These are phyloP conservation scores for Falco punctatus DNA, from an alignment of 2,113 vertebrate genomes.

Conservation along the genomic window DNA sequence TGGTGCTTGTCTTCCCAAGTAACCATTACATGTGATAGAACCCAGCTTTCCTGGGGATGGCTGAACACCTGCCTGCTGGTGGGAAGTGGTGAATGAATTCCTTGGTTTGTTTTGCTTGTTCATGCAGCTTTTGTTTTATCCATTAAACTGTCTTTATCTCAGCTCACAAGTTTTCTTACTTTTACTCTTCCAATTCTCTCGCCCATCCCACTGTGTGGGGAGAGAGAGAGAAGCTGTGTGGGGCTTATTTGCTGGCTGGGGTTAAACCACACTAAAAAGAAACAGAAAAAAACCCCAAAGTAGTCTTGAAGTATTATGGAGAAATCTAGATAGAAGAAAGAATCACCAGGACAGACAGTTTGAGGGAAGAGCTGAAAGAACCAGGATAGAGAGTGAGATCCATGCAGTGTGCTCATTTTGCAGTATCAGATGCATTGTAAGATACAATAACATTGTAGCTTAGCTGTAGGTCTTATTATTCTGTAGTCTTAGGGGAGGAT, in stretches of 20 bases:
- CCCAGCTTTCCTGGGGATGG: no score
- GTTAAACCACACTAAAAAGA: not conserved
- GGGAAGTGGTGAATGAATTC: no score
- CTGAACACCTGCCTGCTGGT: no score
- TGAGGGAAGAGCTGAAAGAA: not conserved
- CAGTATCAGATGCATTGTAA: not conserved
- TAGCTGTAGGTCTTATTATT: not conserved
- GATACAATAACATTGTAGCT: not conserved
- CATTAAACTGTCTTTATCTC: no score
- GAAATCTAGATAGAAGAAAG: not conserved
- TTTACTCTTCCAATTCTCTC: no score
- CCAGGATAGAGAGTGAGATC: not conserved
- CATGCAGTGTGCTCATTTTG: not conserved
- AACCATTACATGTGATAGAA: no score
- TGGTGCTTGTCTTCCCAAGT: no score
- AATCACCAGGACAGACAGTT: not conserved
- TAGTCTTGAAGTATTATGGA: not conserved
- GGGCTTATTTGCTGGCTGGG: accelerated
- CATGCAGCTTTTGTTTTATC: no score
- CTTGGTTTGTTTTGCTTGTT: no score
- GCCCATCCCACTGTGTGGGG: not conserved
- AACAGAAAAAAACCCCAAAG: accelerated
- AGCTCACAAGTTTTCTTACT: no score
- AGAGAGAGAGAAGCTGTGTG: not conserved
- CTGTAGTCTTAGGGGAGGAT: not conserved